Conservation (phyloP, 2,888 invertebrate species). For the Plagiodera versicolora region DNA sequence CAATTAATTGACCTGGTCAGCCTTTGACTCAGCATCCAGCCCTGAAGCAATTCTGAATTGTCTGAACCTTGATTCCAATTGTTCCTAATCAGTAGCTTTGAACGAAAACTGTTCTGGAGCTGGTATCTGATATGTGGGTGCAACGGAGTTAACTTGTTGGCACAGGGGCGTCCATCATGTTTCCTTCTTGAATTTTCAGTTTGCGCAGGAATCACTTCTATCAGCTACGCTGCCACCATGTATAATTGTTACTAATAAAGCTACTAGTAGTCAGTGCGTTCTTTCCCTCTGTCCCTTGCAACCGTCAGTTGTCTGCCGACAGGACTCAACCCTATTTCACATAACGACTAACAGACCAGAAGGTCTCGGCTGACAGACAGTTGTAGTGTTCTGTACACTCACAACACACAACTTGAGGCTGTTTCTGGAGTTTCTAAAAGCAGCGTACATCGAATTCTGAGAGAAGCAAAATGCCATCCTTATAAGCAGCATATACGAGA, state of each 20-base stretch:
- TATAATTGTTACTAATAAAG: not conserved
- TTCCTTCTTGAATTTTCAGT: not conserved
- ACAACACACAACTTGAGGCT: too few relatives aligned
- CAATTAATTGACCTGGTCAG: slow-evolving; percentile 10
- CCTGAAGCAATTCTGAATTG: slow-evolving; percentile 12
- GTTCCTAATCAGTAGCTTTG: slow-evolving; percentile 16
- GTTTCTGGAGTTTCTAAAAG: too few relatives aligned
- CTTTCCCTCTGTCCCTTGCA: too few relatives aligned
- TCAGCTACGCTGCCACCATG: slow-evolving; percentile 9
- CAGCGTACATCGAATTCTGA: too few relatives aligned
- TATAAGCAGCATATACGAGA: too few relatives aligned
- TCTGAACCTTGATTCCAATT: slow-evolving; percentile 18
- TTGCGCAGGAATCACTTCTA: not conserved
- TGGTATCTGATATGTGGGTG: slow-evolving; percentile 14
- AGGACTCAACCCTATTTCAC: too few relatives aligned
- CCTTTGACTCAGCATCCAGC: slow-evolving; percentile 3
- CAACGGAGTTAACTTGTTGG: not conserved
- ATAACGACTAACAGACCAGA: too few relatives aligned
- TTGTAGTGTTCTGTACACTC: too few relatives aligned
- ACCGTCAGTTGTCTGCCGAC: too few relatives aligned
- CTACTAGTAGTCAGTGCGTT: too few relatives aligned
- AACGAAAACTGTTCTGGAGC: slow-evolving; percentile 17
- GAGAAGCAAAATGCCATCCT: too few relatives aligned
- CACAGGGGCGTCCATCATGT: not conserved
- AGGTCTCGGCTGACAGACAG: too few relatives aligned